phyloP scores from a whole-genome alignment of 2,888 invertebrate genomes.

The Gisinianus flammeolus region DNA sequence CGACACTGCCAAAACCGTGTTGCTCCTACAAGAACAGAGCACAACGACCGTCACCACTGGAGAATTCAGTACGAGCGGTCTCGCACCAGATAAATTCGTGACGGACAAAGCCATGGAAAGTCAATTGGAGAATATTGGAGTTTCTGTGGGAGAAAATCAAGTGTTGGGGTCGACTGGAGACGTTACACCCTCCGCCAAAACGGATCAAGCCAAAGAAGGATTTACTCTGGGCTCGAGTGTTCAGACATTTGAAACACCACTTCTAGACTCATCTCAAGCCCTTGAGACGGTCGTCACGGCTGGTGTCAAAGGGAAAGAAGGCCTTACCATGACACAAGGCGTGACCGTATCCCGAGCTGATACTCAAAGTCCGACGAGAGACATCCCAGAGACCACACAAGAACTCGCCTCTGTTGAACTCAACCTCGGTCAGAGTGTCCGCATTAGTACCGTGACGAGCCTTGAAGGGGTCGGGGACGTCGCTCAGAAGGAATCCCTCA shows the following conservation, averaged over 20 bases:
- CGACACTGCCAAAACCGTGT: conserved; percentile 10
- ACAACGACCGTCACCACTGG: conserved; percentile 9
- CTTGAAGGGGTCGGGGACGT: conserved; percentile 12
- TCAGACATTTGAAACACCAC: background rate
- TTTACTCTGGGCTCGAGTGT: conserved; percentile 14
- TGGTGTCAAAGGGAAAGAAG: conserved; percentile 23
- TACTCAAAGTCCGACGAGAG: conserved; percentile 34
- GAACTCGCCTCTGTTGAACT: conserved; percentile 26
- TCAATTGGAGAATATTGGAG: conserved; percentile 28
- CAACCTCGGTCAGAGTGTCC: conserved; percentile 5
- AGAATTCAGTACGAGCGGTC: background rate
- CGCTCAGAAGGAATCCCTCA: background rate
- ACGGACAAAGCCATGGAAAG: conserved; percentile 15
- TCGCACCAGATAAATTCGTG: conserved; percentile 22
- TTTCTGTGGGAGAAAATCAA: conserved; percentile 11
- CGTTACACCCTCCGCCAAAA: background rate
- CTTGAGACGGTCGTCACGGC: background rate
- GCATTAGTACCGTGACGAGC: conserved; percentile 13
- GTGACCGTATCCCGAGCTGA: conserved; percentile 15
- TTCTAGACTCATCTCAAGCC: background rate
- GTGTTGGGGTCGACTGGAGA: conserved; percentile 21
- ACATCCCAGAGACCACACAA: conserved; percentile 6
- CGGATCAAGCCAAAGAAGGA: conserved; percentile 14
- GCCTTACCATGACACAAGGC: conserved; percentile 19
- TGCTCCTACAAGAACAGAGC: conserved; percentile 19